Evolutionary conservation across 2,888 invertebrate genomes (phyloP).

Genomic region (Amblyjoppa fuscipennis): DNA sequence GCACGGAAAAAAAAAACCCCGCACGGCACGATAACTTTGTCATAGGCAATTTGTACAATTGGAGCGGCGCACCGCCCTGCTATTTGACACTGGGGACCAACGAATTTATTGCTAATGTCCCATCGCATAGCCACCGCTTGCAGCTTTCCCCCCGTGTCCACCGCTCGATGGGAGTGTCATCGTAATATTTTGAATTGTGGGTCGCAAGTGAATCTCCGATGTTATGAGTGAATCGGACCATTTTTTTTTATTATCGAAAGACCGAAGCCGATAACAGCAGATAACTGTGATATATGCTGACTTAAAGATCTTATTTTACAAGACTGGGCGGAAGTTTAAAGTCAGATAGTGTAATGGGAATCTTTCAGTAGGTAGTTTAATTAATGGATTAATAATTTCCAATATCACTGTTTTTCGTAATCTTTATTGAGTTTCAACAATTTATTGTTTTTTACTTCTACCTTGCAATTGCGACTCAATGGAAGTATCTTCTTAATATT

Average conservation of each 20-base stretch:
- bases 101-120: constrained; percentile 82
- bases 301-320: neutral
- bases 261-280: neutral
- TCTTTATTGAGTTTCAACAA: neutral
- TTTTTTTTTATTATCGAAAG: neutral
- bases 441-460: neutral
- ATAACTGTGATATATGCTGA: neutral
- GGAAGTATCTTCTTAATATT: constrained; percentile 42
- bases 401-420: neutral
- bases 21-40: constrained; percentile 83
- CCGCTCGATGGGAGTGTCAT: constrained; percentile 38
- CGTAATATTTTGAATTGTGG: constrained; percentile 17
- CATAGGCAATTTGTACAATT: constrained; percentile 85
- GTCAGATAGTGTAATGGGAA: neutral
- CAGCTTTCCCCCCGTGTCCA: constrained; percentile 21
- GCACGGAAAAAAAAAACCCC: constrained; percentile 42
- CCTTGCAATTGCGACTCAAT: neutral
- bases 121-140: constrained; percentile 57
- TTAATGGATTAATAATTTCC: neutral
- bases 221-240: neutral
- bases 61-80: constrained; percentile 76
- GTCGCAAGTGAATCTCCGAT: neutral
- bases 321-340: neutral
- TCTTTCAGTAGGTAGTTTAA: neutral
- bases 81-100: constrained; percentile 83